These are phyloP conservation scores for Therioaphis trifolii DNA, from an alignment of 2,888 invertebrate species.

Conservation along the genomic window DNA sequence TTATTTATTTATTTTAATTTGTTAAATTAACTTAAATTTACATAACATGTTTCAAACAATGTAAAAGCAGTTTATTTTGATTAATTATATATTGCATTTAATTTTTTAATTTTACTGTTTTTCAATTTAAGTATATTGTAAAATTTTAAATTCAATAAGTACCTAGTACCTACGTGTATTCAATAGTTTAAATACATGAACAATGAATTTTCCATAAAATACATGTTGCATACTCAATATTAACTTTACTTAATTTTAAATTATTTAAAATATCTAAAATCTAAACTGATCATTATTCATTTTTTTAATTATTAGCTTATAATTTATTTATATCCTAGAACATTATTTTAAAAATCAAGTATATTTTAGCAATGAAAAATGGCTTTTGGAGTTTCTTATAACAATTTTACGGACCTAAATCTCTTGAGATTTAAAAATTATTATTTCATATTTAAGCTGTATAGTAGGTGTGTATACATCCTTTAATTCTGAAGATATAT, in stretches of 20 bases:
- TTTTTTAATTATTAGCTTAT: background rate
- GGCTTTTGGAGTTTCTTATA: too few relatives aligned
- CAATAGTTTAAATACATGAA: too few relatives aligned
- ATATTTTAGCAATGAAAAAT: background rate
- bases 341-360: background rate
- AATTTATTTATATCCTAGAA: background rate
- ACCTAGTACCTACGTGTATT: too few relatives aligned
- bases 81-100: too few relatives aligned
- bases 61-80: too few relatives aligned
- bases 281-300: background rate
- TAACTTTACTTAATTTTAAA: background rate
- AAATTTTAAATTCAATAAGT: too few relatives aligned
- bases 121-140: too few relatives aligned
- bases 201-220: too few relatives aligned
- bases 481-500: constrained; percentile 25
- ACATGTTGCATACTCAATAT: too few relatives aligned
- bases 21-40: background rate
- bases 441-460: background rate
- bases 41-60: too few relatives aligned
- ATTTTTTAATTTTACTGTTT: too few relatives aligned
- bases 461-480: background rate
- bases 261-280: background rate
- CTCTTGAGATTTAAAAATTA: background rate
- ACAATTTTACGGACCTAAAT: too few relatives aligned
- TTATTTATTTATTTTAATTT: background rate